Base-by-base conservation (phyloP, 2,888 invertebrate genomes). In the Aleiodes leptofemur region DNA sequence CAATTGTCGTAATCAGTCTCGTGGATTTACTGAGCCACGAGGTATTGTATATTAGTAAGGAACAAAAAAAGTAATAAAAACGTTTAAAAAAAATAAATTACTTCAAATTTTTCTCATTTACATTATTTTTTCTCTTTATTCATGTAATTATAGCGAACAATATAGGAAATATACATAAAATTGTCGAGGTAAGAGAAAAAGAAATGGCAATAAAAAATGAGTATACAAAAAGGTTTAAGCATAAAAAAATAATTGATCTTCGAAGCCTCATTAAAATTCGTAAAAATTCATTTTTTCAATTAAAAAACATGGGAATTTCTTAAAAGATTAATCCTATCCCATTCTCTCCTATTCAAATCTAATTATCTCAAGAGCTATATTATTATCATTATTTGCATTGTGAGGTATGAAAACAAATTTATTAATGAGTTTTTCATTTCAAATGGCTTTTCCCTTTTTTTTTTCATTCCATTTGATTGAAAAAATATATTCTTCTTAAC, bases 1-100 rank as follows among this genome's bases (percentile, higher is more conserved):
- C 13, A 31, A 57, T 13, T 53, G 51, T 48, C 61, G 34, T 29
- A 71, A 69, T 61, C 31, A 34, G 9, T 50, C 50, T 71, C 76
- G 74, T 51, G 61, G 51, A 61, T 48, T 72, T 43, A 82, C 80
- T 69, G 59, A 79, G 74, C 75, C 77, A 79, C 76, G 73, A 80
- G 72, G 79, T 79, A 79, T 83, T 85, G 83, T 85, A 82, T 81
- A 82, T 86, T 86, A 86, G 82, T 84, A 76, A 79, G 71, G 74
- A 80, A 79, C 79, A 80, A 79, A 79, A 79, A 78, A 76, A 86
- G 87, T 86, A 86, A 87, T 87, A 82, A 78, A 64, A 34, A 38
- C n/a, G n/a, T 78, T 80, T 73, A 61, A 80, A 79, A 79, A 77
- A 78, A 78, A 79, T 74, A 75, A 78, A 59, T 16, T 29, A 0